Evolutionary conservation across 2,888 invertebrate species (phyloP).

Genomic region (Unio pictorum): DNA sequence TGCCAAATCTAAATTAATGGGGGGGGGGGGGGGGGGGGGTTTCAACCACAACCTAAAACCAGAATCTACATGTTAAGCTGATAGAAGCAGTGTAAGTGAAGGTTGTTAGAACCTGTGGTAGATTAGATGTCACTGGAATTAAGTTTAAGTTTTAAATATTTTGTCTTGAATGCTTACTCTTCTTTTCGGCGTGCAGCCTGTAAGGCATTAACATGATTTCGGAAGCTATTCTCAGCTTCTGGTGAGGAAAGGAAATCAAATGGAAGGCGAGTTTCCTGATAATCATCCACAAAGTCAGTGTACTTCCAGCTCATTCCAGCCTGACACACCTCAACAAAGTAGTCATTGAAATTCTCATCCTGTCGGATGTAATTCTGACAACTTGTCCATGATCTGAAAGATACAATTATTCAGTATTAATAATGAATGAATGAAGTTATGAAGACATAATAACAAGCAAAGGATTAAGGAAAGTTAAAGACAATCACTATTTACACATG

Average conservation of each 20-base stretch:
- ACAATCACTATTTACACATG: no score
- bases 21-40: no score
- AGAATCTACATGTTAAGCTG: no score
- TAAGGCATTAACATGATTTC: slow-evolving; percentile 90
- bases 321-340: slow-evolving; percentile 89
- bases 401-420: no score
- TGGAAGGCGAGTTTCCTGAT: slow-evolving; percentile 85
- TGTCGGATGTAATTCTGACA: slow-evolving; percentile 88
- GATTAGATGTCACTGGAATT: no score
- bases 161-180: slow-evolving; percentile 80
- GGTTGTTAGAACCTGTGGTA: no score
- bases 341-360: slow-evolving; percentile 93
- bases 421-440: no score
- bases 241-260: slow-evolving; percentile 91
- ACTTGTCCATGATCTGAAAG: slow-evolving; percentile 86
- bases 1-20: no score
- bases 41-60: no score
- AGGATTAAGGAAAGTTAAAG: no score
- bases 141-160: not conserved
- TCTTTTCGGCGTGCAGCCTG: slow-evolving; percentile 93
- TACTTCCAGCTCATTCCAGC: slow-evolving; percentile 85
- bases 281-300: slow-evolving; percentile 78
- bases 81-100: no score
- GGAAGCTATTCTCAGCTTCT: slow-evolving; percentile 93
- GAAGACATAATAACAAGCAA: no score